These are phyloP conservation scores for Neofelis nebulosa DNA, from an alignment of 2,113 vertebrate genomes.

Conservation along the genomic window DNA sequence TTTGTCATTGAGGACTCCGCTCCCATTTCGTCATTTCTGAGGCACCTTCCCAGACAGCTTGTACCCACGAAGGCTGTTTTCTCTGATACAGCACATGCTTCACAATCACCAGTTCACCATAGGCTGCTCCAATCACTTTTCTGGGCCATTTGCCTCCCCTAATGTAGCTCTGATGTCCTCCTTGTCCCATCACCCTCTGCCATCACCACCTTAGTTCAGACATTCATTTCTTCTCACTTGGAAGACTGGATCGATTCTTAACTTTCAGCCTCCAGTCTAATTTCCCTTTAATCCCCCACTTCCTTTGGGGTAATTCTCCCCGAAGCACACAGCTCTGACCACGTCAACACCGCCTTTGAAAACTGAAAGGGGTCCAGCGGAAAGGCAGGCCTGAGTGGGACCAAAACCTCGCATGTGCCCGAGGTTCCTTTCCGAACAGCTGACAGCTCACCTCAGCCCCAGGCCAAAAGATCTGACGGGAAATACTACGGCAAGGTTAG, in stretches of 20 bases:
- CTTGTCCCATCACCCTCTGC: neutral
- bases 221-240: slow-evolving; percentile 44
- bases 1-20: neutral
- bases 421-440: neutral
- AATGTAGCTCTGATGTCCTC: neutral
- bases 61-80: neutral
- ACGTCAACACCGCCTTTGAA: neutral
- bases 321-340: neutral
- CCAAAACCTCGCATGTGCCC: fast-evolving
- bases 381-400: neutral
- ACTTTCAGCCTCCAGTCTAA: neutral
- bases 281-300: neutral
- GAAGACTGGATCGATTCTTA: slow-evolving; percentile 7
- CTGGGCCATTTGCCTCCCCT: neutral
- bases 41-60: neutral
- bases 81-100: neutral
- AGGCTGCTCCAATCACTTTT: neutral
- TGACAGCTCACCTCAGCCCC: neutral
- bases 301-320: neutral
- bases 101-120: neutral
- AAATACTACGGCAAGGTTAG: neutral
- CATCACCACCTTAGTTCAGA: neutral
- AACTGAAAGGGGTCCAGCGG: too few species aligned
- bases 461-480: neutral
- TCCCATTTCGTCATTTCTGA: neutral